A percentile compares a stretch with the other conserved stretches of the same genome.
These are phyloP conservation scores for Hypomesus transpacificus DNA, from an alignment of 2,113 vertebrate species.

Conservation along the genomic window DNA sequence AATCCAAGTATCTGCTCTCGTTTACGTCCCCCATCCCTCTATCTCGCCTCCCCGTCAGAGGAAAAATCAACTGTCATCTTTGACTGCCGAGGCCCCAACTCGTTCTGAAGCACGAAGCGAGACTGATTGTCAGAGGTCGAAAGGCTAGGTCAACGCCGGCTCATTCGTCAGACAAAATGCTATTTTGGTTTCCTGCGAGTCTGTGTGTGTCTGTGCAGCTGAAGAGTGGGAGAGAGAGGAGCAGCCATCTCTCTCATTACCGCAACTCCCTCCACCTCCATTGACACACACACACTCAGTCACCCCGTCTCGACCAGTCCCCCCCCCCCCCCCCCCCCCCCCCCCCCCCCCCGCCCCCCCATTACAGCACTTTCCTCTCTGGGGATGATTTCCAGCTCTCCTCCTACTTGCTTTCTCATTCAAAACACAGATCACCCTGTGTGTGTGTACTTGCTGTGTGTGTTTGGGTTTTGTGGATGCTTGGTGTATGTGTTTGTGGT, in stretches of 20 bases:
- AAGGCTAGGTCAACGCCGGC: constrained; percentile 88
- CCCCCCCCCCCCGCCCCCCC: constrained; percentile 78
- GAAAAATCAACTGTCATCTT: constrained; percentile 80
- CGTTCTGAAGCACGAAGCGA: constrained; percentile 83
- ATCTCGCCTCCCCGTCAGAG: constrained; percentile 59
- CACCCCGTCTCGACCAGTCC: constrained; percentile 18
- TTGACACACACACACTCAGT: not conserved
- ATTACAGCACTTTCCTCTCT: constrained; percentile 78
- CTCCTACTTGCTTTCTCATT: constrained; percentile 56
- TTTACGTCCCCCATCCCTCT: constrained; percentile 53
- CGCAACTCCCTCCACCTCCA: constrained; percentile 55
- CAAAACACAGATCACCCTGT: constrained; percentile 33
- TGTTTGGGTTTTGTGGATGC: constrained; percentile 2
- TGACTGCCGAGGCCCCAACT: constrained; percentile 52
- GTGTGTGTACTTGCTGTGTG: constrained; percentile 20
- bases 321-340: constrained; percentile 79
- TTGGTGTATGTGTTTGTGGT: too few relatives aligned
- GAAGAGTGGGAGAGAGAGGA: constrained; percentile 74
- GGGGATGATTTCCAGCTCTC: constrained; percentile 62
- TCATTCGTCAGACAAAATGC: constrained; percentile 90
- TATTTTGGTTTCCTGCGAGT: constrained; percentile 90
- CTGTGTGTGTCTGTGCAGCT: constrained; percentile 57
- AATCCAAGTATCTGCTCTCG: constrained; percentile 17
- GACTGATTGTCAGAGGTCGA: constrained; percentile 97
- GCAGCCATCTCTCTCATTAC: constrained; percentile 65